phyloP scores from a whole-genome alignment of 2,113 vertebrate species.

The Seriola dumerili region DNA sequence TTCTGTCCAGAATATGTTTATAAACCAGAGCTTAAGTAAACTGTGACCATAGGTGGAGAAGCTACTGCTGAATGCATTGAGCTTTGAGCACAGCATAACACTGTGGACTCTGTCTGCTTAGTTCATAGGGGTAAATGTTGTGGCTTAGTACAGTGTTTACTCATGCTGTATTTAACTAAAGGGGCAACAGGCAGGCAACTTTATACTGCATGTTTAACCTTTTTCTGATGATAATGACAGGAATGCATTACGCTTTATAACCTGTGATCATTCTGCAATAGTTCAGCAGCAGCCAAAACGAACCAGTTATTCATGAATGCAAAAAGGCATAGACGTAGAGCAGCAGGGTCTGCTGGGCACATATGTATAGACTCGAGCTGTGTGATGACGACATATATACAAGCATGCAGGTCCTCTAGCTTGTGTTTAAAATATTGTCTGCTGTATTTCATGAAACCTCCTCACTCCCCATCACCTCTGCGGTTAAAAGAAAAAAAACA shows the following conservation, averaged over 20 bases:
- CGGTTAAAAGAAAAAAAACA: background rate
- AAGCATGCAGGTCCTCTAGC: background rate
- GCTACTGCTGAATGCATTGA: constrained; percentile 21
- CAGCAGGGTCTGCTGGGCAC: background rate
- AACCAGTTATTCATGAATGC: background rate
- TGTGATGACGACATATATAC: background rate
- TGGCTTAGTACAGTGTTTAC: background rate
- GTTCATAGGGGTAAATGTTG: background rate
- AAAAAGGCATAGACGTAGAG: background rate
- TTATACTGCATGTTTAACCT: background rate
- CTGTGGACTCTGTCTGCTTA: background rate
- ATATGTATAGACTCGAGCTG: background rate
- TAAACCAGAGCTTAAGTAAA: constrained; percentile 33
- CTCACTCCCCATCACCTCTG: background rate
- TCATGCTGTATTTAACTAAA: background rate
- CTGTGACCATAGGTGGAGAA: constrained; percentile 23
- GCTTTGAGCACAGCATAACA: constrained; percentile 34
- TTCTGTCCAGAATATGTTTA: constrained; percentile 3
- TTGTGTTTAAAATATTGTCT: background rate
- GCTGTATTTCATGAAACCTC: background rate
- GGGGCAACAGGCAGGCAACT: background rate
- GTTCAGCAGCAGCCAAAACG: background rate
- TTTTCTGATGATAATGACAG: background rate
- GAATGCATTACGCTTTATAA: background rate
- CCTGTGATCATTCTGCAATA: constrained; percentile 3